Evolutionary conservation across 2,888 invertebrate genomes (phyloP).

Genomic region (Germaria angustata): DNA sequence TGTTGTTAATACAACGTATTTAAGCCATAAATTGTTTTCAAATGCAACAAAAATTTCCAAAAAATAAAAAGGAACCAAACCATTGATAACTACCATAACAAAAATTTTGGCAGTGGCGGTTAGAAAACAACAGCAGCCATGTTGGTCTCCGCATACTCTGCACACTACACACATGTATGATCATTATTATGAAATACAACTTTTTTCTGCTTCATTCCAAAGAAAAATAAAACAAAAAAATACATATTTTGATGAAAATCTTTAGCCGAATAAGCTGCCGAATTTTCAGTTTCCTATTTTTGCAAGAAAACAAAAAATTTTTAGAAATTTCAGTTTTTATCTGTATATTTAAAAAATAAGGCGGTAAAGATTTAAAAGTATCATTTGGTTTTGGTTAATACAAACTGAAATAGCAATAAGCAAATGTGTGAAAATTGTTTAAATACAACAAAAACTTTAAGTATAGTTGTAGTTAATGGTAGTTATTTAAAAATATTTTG

Average conservation of each 20-base stretch:
- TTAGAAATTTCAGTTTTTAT: slow-evolving; percentile 51
- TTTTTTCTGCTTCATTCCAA: slow-evolving; percentile 28
- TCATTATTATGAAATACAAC: slow-evolving; percentile 65
- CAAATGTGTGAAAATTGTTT: slow-evolving; percentile 66
- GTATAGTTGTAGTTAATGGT: slow-evolving; percentile 24
- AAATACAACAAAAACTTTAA: slow-evolving; percentile 46
- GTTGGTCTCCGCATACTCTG: background rate
- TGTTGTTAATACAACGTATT: slow-evolving; percentile 47
- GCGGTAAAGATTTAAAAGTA: slow-evolving; percentile 65
- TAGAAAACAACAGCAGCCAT: slow-evolving; percentile 40
- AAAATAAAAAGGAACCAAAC: slow-evolving; percentile 25
- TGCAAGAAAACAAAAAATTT: background rate
- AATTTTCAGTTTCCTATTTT: slow-evolving; percentile 26
- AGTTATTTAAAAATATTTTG: slow-evolving; percentile 49
- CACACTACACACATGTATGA: slow-evolving; percentile 50
- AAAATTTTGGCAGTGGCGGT: slow-evolving; percentile 64
- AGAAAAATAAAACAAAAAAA: slow-evolving; percentile 45
- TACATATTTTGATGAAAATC: slow-evolving; percentile 65
- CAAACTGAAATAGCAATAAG: slow-evolving; percentile 39
- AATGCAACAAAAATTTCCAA: slow-evolving; percentile 22
- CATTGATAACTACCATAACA: slow-evolving; percentile 63
- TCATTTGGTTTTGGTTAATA: slow-evolving; percentile 49
- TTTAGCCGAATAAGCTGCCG: slow-evolving; percentile 57
- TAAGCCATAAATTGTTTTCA: slow-evolving; percentile 65
- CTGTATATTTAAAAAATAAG: slow-evolving; percentile 54